These are phyloP conservation scores for Tenthredo mesomela DNA, from an alignment of 2,888 invertebrate species.

Conservation along the genomic window DNA sequence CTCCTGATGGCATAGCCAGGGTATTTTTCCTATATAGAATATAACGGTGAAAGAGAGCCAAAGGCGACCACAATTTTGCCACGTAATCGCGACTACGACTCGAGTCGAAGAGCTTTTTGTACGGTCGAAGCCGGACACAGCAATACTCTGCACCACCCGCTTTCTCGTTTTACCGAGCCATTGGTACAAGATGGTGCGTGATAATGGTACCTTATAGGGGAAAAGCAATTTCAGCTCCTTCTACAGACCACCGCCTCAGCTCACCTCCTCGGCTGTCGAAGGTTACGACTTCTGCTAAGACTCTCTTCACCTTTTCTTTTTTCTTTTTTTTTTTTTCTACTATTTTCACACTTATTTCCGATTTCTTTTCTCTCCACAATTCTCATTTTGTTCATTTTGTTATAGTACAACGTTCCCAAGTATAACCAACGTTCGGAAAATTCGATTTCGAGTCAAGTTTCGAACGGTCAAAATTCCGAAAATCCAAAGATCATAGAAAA, in stretches of 20 bases:
- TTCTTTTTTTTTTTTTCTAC: not conserved
- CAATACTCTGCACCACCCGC: conserved; percentile 70
- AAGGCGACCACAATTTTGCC: conserved; percentile 66
- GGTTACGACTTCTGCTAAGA: conserved; percentile 38
- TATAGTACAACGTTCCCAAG: not conserved
- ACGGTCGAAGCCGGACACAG: conserved; percentile 66
- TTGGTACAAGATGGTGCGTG: conserved; percentile 76
- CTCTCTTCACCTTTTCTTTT: not conserved
- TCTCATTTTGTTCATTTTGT: not conserved
- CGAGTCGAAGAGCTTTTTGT: conserved; percentile 41
- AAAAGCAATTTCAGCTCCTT: conserved; percentile 74
- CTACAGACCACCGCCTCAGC: not conserved
- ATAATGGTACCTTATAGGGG: conserved; percentile 75
- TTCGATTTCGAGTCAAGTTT: not conserved
- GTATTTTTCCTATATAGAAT: not conserved
- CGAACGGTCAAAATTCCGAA: too few relatives aligned
- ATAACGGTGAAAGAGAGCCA: conserved; percentile 10
- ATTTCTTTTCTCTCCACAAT: not conserved
- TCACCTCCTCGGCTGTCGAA: conserved; percentile 11
- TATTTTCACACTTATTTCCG: not conserved
- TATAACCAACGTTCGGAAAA: not conserved
- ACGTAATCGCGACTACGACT: conserved; percentile 61
- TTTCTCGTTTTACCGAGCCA: conserved; percentile 74
- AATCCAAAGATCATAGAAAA: too few relatives aligned
- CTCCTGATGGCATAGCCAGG: not conserved